A percentile compares a stretch with the other conserved stretches of the same genome.
phyloP scores from a whole-genome alignment of 1,140 invertebrate species.

The Orius laevigatus region DNA sequence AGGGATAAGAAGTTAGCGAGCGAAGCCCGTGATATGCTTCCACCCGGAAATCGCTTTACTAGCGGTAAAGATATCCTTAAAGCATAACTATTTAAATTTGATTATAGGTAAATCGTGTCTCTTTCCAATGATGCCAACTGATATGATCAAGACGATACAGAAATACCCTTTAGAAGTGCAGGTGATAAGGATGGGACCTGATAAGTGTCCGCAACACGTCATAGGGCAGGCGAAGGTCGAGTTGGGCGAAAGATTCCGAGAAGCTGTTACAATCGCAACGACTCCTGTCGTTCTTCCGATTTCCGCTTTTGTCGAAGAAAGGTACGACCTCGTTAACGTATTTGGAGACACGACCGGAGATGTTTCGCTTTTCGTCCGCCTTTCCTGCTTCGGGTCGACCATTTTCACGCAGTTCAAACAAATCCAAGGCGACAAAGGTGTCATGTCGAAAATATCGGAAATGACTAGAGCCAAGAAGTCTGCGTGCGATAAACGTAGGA shows the following conservation, averaged over 20 bases:
- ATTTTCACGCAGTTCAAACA: slow-evolving; percentile 6
- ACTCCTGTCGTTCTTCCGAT: slow-evolving; percentile 1
- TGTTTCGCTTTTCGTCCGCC: neutral
- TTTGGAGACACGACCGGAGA: slow-evolving; percentile 1
- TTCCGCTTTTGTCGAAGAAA: neutral
- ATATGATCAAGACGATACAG: neutral
- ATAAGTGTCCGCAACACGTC: neutral
- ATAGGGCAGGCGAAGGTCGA: neutral
- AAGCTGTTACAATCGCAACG: neutral
- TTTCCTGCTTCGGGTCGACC: slow-evolving; percentile 1
- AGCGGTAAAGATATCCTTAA: no score
- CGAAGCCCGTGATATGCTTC: no score
- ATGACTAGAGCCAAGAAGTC: no score
- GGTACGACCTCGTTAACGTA: neutral
- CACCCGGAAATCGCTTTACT: no score
- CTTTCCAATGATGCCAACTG: neutral
- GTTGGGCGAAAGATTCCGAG: neutral
- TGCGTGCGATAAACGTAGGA: no score
- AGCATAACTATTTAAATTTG: no score
- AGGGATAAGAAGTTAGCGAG: no score
- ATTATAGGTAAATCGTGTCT: slow-evolving; percentile 2
- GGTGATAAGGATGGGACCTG: neutral
- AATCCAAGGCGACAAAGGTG: slow-evolving; percentile 2
- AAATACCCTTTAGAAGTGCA: neutral
- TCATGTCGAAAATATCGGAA: slow-evolving; percentile 2